A percentile compares a stretch with the other conserved stretches of the same genome.
Conservation (phyloP, 2,888 invertebrate genomes). For the Coleophora flavipennella region DNA sequence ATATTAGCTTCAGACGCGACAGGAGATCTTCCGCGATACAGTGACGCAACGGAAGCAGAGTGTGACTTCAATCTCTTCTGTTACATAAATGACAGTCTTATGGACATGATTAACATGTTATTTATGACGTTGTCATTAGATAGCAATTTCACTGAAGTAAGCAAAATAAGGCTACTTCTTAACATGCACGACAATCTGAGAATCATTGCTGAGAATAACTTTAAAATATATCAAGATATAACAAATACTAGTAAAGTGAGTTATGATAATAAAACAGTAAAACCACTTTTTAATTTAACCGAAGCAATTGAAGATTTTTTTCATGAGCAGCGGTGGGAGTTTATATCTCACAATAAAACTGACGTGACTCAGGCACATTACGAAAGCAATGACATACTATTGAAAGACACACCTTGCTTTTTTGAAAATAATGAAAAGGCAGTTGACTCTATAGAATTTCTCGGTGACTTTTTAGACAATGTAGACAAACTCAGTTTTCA, state of each 20-base stretch:
- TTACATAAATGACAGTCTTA: conserved; percentile 18
- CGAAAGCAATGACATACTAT: too few relatives aligned
- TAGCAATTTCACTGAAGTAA: conserved; percentile 14
- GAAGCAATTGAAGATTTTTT: conserved; percentile 15
- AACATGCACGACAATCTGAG: conserved; percentile 26
- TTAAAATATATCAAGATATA: conserved; percentile 17
- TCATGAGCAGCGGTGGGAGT: too few relatives aligned
- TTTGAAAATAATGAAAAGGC: too few relatives aligned
- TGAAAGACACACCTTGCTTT: too few relatives aligned
- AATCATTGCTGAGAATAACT: conserved; percentile 21
- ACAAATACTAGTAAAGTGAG: conserved; percentile 12
- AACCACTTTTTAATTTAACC: conserved; percentile 8
- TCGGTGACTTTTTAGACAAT: too few relatives aligned
- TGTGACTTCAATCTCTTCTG: conserved; percentile 19
- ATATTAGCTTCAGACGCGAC: neutral
- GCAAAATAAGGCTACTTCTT: conserved; percentile 19
- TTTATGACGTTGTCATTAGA: conserved; percentile 24
- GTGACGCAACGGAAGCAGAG: conserved; percentile 10
- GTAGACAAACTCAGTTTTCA: too few relatives aligned
- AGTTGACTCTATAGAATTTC: too few relatives aligned
- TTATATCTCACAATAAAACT: too few relatives aligned
- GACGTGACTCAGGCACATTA: too few relatives aligned
- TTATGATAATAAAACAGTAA: conserved; percentile 7
- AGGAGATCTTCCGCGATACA: neutral
- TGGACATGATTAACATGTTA: conserved; percentile 23